A percentile compares a stretch with the other conserved stretches of the same genome.
Conservation (phyloP, 2,888 invertebrate species). For the Apoderus coryli region DNA sequence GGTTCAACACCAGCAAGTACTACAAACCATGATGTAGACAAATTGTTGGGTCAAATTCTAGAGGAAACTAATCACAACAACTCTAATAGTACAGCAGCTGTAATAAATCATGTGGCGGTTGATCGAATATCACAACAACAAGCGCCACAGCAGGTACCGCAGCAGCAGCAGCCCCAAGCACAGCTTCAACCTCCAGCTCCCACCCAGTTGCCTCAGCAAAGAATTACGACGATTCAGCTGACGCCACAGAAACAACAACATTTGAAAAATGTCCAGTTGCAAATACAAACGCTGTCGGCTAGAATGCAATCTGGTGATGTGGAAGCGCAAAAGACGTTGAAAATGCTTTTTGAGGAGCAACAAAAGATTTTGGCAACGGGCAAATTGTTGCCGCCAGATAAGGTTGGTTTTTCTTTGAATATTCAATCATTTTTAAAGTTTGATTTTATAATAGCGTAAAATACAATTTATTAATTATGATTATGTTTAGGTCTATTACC, state of each 20-base stretch:
- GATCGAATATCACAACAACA: slow-evolving; percentile 11
- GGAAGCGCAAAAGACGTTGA: slow-evolving; percentile 29
- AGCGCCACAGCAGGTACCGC: no score
- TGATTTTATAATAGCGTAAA: no score
- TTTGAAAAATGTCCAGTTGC: slow-evolving; percentile 48
- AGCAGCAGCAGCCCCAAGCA: no score
- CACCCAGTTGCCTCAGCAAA: slow-evolving; percentile 35
- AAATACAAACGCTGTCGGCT: slow-evolving; percentile 49
- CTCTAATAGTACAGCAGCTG: not conserved
- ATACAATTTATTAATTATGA: no score
- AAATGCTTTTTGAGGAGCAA: slow-evolving; percentile 46
- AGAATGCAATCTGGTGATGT: slow-evolving; percentile 33
- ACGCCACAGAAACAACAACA: slow-evolving; percentile 56
- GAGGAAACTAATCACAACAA: slow-evolving; percentile 22
- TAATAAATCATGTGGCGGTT: no score
- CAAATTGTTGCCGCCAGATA: slow-evolving; percentile 46
- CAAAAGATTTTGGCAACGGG: slow-evolving; percentile 57
- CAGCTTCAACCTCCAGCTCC: no score
- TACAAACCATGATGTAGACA: slow-evolving; percentile 28
- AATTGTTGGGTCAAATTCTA: slow-evolving; percentile 28
- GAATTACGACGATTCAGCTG: slow-evolving; percentile 58
- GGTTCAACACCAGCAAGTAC: no score
- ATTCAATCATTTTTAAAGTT: not conserved
- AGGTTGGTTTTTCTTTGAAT: slow-evolving; percentile 17
- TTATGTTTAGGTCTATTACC: slow-evolving; percentile 29